A percentile compares a stretch with the other conserved stretches of the same genome.
Conservation (phyloP, 2,888 invertebrate species). For the Scaeva pyrastri region DNA sequence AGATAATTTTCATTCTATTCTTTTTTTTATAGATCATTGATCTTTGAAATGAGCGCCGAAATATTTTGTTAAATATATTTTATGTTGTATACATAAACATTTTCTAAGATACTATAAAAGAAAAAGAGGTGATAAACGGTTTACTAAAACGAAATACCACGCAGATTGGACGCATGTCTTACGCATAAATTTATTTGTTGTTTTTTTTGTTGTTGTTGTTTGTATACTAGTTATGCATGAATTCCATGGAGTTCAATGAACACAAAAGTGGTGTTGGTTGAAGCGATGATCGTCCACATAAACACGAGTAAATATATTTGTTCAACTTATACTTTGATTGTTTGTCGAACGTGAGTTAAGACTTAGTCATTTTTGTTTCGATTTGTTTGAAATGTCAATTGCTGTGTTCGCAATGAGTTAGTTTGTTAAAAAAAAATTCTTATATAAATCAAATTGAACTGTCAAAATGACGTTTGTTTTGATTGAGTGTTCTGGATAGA, state of each 20-base stretch:
- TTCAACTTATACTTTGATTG: slow-evolving; percentile 43
- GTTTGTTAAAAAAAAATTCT: background rate
- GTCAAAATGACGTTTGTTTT: background rate
- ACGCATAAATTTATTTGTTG: slow-evolving; percentile 63
- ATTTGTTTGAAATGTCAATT: slow-evolving; percentile 39
- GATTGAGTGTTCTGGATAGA: too few species aligned
- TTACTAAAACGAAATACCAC: slow-evolving; percentile 55
- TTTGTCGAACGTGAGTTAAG: slow-evolving; percentile 41
- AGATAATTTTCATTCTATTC: slow-evolving; percentile 16
- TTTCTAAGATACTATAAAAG: background rate
- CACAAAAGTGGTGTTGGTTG: slow-evolving; percentile 24
- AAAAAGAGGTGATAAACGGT: slow-evolving; percentile 40
- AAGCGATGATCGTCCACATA: background rate
- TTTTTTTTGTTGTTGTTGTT: slow-evolving; percentile 52
- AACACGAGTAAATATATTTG: too few species aligned
- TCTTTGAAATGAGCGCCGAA: slow-evolving; percentile 23
- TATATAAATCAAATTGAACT: background rate
- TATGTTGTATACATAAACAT: too few species aligned
- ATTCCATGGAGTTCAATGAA: slow-evolving; percentile 67
- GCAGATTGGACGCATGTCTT: slow-evolving; percentile 61
- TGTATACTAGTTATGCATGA: slow-evolving; percentile 59
- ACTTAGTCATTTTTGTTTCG: slow-evolving; percentile 38
- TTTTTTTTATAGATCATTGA: slow-evolving; percentile 47
- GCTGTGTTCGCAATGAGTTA: background rate
- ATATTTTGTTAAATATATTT: background rate